Conservation (phyloP, 2,113 vertebrate genomes). For the Athene cunicularia region DNA sequence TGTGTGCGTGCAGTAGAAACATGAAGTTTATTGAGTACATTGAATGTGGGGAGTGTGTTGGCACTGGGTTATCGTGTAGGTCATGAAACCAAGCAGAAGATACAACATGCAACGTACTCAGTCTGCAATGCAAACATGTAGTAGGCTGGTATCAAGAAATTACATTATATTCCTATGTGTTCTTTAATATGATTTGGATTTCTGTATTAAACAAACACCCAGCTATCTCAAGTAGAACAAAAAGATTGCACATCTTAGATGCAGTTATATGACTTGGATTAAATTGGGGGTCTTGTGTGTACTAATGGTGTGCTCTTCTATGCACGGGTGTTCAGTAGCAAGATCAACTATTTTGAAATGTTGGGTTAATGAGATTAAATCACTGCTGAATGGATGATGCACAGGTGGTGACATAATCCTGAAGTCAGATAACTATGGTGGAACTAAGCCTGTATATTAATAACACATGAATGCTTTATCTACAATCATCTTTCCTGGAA, state of each 20-base stretch:
- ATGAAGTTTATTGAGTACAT: background rate
- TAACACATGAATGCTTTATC: background rate
- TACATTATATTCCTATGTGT: background rate
- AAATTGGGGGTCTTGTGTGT: background rate
- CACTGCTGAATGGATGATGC: slow-evolving; percentile 56
- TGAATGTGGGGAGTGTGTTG: background rate
- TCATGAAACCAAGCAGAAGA: background rate
- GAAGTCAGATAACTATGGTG: slow-evolving; percentile 9
- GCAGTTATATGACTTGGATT: background rate
- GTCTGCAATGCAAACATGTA: background rate
- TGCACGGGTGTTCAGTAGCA: background rate
- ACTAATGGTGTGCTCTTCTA: background rate
- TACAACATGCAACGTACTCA: accelerated
- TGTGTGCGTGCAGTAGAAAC: background rate
- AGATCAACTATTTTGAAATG: background rate
- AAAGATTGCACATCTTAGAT: background rate
- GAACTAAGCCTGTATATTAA: background rate
- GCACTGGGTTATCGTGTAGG: background rate
- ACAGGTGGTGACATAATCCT: slow-evolving; percentile 33
- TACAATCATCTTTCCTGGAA: background rate
- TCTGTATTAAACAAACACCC: background rate
- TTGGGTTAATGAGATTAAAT: slow-evolving; percentile 9
- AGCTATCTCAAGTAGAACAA: background rate
- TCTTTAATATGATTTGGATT: background rate
- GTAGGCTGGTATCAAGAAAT: background rate